Evolutionary conservation across 2,113 vertebrate species (phyloP), one percentile per base, ranked within the genome.

Genomic region (Penelope pileata): DNA sequence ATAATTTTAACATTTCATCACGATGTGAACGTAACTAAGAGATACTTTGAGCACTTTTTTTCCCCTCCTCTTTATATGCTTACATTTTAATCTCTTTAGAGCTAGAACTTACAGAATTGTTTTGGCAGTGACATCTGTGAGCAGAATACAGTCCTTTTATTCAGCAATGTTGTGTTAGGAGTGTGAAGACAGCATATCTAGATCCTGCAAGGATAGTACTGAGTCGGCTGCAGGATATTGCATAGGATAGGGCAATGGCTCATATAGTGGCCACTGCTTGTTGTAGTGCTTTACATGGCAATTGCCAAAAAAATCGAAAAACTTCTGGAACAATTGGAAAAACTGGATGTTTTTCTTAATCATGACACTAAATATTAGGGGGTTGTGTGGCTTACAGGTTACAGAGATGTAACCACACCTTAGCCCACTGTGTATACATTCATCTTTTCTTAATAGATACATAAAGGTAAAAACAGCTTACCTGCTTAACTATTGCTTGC

Each of bases 1-100:
- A 88, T 96, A 94, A 97, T 98, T 97, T 96, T 96, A 98, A 96
- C 96, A 95, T 97, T 82, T 96, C 86, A 77, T 90, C 88, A 88
- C 87, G 91, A 97, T 68, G 47, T 68, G 80, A 93, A 70, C 40
- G 0, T 69, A 90, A 63, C 82, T 94, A 90, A 96, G 88, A 93
- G 75, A 36, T 86, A 72, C 87, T 96, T 96, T 95, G 74, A 94
- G 76, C 69, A 54, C 47, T 9, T 54, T 26, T 34, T 36, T 32
- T 68, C 83, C 69, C 84, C 40, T 58, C n/a, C 79, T 86, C 63
- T 64, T 94, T 94, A 43, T 66, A n/a, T 73, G n/a, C 77, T 90
- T 83, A 79, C 24, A 27, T 86, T 92, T 91, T 75, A 79, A 77
- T 93, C 79, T 58, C 18, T 77, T n/a, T 42, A 50, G 79, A 53